phyloP scores from a whole-genome alignment of 2,888 invertebrate genomes.

The Caenorhabditis zanzibari region DNA sequence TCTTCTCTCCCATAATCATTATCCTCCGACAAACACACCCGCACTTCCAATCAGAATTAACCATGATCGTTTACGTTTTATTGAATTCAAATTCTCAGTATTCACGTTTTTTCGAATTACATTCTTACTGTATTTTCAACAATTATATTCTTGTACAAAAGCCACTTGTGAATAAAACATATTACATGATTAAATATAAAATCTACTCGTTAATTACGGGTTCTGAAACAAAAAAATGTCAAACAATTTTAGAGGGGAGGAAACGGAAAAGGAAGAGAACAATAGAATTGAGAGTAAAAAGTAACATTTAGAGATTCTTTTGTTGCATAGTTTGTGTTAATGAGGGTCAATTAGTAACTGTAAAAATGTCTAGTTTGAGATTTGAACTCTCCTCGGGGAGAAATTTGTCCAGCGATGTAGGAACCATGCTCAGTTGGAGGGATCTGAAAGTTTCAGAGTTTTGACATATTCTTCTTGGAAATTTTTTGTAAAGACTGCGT shows the following conservation, averaged over 20 bases:
- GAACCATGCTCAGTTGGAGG: constrained; percentile 66
- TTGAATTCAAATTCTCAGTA: constrained; percentile 20
- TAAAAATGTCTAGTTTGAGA: constrained; percentile 74
- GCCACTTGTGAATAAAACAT: constrained; percentile 28
- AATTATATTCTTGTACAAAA: constrained; percentile 55
- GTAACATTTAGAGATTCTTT: constrained; percentile 33
- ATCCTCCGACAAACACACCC: constrained; percentile 1
- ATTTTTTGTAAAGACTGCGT: too few species aligned
- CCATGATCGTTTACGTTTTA: constrained; percentile 50
- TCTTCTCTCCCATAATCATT: background rate
- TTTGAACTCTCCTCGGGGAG: constrained; percentile 69
- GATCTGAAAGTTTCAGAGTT: constrained; percentile 38
- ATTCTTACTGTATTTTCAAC: constrained; percentile 1
- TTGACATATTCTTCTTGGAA: too few species aligned
- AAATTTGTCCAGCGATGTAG: constrained; percentile 62
- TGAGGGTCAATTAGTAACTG: constrained; percentile 67
- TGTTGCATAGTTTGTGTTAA: constrained; percentile 8
- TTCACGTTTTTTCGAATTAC: constrained; percentile 8
- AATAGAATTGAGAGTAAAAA: constrained; percentile 32
- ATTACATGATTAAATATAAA: constrained; percentile 16
- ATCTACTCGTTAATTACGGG: constrained; percentile 48
- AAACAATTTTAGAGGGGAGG: constrained; percentile 41
- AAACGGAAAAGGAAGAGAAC: constrained; percentile 20
- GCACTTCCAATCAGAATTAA: constrained; percentile 30
- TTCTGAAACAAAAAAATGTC: constrained; percentile 42